These are phyloP conservation scores for Synchiropus splendidus DNA, from an alignment of 2,113 vertebrate species.

Conservation along the genomic window DNA sequence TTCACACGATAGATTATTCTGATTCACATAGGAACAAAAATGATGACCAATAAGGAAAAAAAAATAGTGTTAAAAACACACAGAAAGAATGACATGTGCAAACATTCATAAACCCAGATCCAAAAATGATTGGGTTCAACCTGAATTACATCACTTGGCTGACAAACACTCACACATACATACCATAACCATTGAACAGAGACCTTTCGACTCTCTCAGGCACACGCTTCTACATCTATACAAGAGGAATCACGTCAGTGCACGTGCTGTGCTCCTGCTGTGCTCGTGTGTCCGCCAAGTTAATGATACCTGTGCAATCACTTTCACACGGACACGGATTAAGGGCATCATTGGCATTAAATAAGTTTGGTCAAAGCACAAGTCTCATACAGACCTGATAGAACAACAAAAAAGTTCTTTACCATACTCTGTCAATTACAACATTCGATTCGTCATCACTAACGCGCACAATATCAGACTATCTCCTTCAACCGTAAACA, in stretches of 20 bases:
- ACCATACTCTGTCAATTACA: not conserved
- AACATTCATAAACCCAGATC: constrained; percentile 36
- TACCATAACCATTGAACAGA: not conserved
- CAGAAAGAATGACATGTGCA: constrained; percentile 33
- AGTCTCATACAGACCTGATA: constrained; percentile 30
- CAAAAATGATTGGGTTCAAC: constrained; percentile 9
- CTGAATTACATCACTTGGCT: constrained; percentile 7
- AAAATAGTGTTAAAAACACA: constrained; percentile 3
- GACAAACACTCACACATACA: constrained; percentile 27
- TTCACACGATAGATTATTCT: too few species aligned
- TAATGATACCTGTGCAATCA: constrained; percentile 10
- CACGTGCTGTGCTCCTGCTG: constrained; percentile 26
- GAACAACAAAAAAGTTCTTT: constrained; percentile 1
- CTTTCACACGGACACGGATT: constrained; percentile 9
- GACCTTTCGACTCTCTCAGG: constrained; percentile 18
- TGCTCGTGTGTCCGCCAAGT: constrained; percentile 10
- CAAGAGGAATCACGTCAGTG: constrained; percentile 26
- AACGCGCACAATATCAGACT: constrained; percentile 2
- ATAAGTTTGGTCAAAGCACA: constrained; percentile 27
- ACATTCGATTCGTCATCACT: not conserved
- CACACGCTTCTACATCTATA: constrained; percentile 8
- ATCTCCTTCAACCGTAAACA: constrained; percentile 1
- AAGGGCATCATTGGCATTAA: constrained; percentile 26
- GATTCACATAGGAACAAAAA: too few species aligned
- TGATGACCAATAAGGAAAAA: too few species aligned